Percentiles rank a stretch among this genome's conserved stretches.
These are phyloP conservation scores for Enteromius unitaeniatus DNA, from an alignment of 2,797 vertebrate genomes.

Conservation along the genomic window DNA sequence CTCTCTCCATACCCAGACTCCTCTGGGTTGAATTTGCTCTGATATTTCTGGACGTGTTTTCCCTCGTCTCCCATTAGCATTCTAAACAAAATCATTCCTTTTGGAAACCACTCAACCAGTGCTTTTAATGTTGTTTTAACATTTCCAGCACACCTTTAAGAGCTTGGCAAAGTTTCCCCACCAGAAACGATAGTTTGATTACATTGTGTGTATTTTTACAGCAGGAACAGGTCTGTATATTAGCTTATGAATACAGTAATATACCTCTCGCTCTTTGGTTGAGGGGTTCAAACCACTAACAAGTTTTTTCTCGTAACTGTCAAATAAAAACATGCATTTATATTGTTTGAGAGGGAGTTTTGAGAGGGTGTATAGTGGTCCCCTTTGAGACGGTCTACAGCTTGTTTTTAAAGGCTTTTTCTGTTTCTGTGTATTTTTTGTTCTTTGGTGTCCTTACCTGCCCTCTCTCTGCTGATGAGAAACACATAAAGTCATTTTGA, in stretches of 20 bases:
- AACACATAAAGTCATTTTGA: constrained; percentile 30
- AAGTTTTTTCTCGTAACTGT: constrained; percentile 48
- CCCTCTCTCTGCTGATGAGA: constrained; percentile 47
- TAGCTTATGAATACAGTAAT: constrained; percentile 16
- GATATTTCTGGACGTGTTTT: constrained; percentile 51
- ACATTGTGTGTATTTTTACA: constrained; percentile 43
- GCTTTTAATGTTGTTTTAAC: constrained; percentile 50
- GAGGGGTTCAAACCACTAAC: constrained; percentile 49
- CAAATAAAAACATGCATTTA: constrained; percentile 17
- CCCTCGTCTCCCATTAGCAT: constrained; percentile 44
- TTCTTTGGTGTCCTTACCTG: constrained; percentile 48
- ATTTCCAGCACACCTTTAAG: constrained; percentile 45
- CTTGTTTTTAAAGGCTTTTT: constrained; percentile 22
- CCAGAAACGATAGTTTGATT: constrained; percentile 46
- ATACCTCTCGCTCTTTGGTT: constrained; percentile 29
- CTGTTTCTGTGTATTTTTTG: not conserved
- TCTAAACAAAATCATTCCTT: constrained; percentile 40
- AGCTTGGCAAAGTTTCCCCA: constrained; percentile 35
- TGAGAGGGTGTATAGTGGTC: constrained; percentile 5
- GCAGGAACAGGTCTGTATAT: constrained; percentile 37
- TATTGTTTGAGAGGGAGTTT: not conserved
- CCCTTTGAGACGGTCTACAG: constrained; percentile 20
- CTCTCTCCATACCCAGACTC: constrained; percentile 40
- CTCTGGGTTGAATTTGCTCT: constrained; percentile 52
- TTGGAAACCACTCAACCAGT: constrained; percentile 12